Conservation (phyloP, 2,888 invertebrate genomes). For the Acanthopleura granulata region DNA sequence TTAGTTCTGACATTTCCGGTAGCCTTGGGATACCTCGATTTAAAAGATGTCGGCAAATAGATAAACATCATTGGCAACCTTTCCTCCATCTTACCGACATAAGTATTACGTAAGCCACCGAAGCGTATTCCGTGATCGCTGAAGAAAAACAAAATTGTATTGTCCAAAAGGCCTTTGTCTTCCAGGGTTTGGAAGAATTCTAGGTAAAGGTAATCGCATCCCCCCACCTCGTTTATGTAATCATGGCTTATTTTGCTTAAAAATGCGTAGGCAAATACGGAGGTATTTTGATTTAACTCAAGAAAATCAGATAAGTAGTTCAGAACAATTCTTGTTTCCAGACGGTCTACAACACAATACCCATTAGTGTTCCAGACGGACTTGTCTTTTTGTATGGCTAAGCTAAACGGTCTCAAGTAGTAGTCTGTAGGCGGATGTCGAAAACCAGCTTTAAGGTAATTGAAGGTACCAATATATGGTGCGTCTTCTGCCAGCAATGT, state of each 20-base stretch:
- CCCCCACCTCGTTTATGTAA: constrained; percentile 81
- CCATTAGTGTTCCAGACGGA: constrained; percentile 52
- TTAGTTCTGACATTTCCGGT: constrained; percentile 78
- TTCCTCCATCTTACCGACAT: constrained; percentile 83
- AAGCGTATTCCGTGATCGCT: constrained; percentile 92
- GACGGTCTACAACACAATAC: constrained; percentile 78
- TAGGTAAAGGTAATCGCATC: constrained; percentile 79
- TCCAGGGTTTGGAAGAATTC: constrained; percentile 73
- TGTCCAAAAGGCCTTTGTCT: constrained; percentile 34
- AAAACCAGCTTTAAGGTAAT: constrained; percentile 83
- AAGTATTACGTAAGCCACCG: constrained; percentile 85
- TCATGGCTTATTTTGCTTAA: constrained; percentile 86
- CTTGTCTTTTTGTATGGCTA: constrained; percentile 71
- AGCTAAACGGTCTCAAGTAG: constrained; percentile 82
- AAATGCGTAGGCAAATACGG: constrained; percentile 88
- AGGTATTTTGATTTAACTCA: constrained; percentile 73
- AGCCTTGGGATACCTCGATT: constrained; percentile 75
- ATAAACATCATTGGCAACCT: constrained; percentile 85
- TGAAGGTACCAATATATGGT: constrained; percentile 83
- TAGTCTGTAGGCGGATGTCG: constrained; percentile 85
- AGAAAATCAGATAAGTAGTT: constrained; percentile 75
- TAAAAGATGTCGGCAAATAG: constrained; percentile 81
- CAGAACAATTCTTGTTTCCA: constrained; percentile 80
- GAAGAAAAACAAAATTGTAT: constrained; percentile 68
- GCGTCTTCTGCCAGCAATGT: constrained; percentile 90